Percentiles rank a stretch among this genome's conserved stretches.
Conservation (phyloP, 2,888 invertebrate species). For the Dascillus cervinus region DNA sequence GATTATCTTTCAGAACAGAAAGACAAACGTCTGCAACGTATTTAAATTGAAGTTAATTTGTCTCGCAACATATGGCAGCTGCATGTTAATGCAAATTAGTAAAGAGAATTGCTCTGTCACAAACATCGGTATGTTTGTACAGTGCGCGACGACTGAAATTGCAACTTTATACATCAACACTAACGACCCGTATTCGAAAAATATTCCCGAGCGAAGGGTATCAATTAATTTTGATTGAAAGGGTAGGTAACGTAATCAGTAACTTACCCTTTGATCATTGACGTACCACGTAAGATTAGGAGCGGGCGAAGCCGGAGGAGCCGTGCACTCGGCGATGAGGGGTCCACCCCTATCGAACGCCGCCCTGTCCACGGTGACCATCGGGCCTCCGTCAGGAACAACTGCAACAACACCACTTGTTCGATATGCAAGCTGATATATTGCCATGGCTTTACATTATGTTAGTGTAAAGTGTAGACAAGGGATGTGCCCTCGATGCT, state of each 20-base stretch:
- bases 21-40: too few species aligned
- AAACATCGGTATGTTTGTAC: constrained; percentile 1
- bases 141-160: background rate
- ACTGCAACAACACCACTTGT: constrained; percentile 39
- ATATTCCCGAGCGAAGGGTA: too few species aligned
- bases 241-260: background rate
- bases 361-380: constrained; percentile 50
- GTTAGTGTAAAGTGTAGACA: background rate
- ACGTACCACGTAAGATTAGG: constrained; percentile 59
- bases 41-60: background rate
- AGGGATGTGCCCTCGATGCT: background rate
- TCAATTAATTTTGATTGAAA: too few species aligned
- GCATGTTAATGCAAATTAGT: background rate
- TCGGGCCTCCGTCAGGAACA: constrained; percentile 51
- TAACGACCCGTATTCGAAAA: too few species aligned
- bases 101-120: background rate
- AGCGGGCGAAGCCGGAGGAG: constrained; percentile 54
- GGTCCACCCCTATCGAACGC: constrained; percentile 53
- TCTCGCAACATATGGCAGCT: background rate
- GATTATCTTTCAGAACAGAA: too few species aligned
- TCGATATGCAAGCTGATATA: background rate
- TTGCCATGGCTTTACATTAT: background rate
- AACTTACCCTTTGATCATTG: constrained; percentile 50
- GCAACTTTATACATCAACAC: too few species aligned
- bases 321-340: constrained; percentile 52